Percentiles rank a stretch among this genome's conserved stretches.
phyloP scores from a whole-genome alignment of 2,888 invertebrate genomes.

The Pediacus dermestoides region DNA sequence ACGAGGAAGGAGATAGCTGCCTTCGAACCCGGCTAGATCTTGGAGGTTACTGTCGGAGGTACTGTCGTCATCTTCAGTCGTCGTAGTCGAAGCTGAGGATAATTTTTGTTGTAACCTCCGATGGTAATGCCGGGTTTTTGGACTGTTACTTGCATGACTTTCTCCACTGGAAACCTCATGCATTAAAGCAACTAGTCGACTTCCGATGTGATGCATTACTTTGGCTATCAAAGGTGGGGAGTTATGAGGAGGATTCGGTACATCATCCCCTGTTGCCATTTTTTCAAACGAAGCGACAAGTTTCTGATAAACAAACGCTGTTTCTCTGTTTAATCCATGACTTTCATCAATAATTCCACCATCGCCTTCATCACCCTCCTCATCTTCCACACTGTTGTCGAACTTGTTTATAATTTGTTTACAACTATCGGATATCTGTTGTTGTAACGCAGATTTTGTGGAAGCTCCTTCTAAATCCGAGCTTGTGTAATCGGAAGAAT shows the following conservation, averaged over 20 bases:
- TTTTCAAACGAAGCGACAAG: slow-evolving; percentile 80
- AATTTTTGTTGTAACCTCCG: slow-evolving; percentile 57
- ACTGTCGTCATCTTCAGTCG: slow-evolving; percentile 70
- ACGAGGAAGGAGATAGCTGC: slow-evolving; percentile 61
- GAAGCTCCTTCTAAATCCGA: slow-evolving; percentile 76
- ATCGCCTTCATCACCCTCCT: slow-evolving; percentile 55
- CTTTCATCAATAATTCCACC: slow-evolving; percentile 52
- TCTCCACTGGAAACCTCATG: slow-evolving; percentile 84
- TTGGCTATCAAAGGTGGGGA: slow-evolving; percentile 85
- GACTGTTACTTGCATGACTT: slow-evolving; percentile 58
- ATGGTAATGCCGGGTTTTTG: slow-evolving; percentile 59
- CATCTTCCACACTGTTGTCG: slow-evolving; percentile 61
- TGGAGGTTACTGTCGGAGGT: slow-evolving; percentile 59
- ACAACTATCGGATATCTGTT: slow-evolving; percentile 84
- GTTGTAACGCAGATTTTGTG: slow-evolving; percentile 68
- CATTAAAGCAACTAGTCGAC: slow-evolving; percentile 82
- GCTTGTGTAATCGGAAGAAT: slow-evolving; percentile 88
- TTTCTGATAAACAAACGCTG: slow-evolving; percentile 83
- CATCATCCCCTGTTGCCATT: slow-evolving; percentile 57
- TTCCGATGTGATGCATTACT: slow-evolving; percentile 90
- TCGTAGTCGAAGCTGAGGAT: slow-evolving; percentile 58
- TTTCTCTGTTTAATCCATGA: slow-evolving; percentile 63
- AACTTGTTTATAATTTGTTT: slow-evolving; percentile 85
- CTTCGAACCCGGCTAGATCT: slow-evolving; percentile 47
- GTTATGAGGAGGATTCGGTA: slow-evolving; percentile 53